Evolutionary conservation across 2,113 vertebrate genomes (phyloP).

Genomic region (Hirundichthys speculiger): DNA sequence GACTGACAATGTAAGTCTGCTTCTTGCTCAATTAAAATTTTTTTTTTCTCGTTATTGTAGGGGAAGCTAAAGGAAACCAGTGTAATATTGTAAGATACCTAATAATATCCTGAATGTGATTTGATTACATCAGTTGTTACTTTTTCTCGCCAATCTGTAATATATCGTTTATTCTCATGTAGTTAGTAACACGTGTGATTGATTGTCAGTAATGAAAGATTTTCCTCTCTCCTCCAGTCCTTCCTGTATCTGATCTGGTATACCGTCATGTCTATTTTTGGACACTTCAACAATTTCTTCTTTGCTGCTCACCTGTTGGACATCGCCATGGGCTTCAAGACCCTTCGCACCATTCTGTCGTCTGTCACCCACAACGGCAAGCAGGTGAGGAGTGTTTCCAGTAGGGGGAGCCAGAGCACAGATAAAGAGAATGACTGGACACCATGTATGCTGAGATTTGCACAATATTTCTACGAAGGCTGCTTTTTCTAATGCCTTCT

Average conservation of each 20-base stretch:
- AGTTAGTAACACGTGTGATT: not conserved
- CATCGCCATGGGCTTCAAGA: constrained; percentile 98
- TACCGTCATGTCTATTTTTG: constrained; percentile 93
- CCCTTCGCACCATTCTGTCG: constrained; percentile 92
- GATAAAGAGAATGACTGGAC: not conserved
- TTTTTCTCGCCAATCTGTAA: no score
- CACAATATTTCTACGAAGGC: no score
- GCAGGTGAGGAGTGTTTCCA: constrained; percentile 83
- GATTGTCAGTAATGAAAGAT: not conserved
- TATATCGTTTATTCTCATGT: not conserved
- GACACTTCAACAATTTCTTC: constrained; percentile 99
- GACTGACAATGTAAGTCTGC: constrained; percentile 93
- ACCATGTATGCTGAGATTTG: not conserved
- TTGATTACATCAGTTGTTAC: no score
- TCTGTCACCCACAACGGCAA: constrained; percentile 99
- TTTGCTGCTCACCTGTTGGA: constrained; percentile 96
- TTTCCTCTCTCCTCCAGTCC: constrained; percentile 73
- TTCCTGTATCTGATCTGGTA: constrained; percentile 98
- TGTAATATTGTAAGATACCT: no score
- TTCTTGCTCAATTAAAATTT: no score
- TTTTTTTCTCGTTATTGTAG: no score
- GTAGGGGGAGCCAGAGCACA: constrained; percentile 53
- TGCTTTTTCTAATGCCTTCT: no score
- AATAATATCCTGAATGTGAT: no score
- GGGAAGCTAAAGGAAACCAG: no score